Evolutionary conservation across 2,797 vertebrate genomes (phyloP), one percentile per base, ranked within the genome.

Genomic region (Sylvia borin): DNA sequence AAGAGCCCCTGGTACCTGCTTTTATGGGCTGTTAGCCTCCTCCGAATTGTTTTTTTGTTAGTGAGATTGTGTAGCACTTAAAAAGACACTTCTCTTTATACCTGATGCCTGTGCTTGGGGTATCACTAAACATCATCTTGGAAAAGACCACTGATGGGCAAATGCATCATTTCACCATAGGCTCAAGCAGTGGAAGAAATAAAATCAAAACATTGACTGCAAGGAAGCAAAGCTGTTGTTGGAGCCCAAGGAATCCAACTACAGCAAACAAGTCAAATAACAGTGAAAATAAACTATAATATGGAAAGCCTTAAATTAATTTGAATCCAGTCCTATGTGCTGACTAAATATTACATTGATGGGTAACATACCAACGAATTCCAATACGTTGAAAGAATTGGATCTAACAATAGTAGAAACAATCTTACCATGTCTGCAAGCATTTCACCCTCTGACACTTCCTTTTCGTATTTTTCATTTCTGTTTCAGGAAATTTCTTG

Each of bases 401-500:
- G 20, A 40, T 47, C 55, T 61, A 61, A 48, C 1, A 0, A 16
- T 20, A 21, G 8, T 10, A 80, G 50, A 90, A 86, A 78, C 12
- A 74, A 21, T 50, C 29, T 76, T 51, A 66, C 38, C 0, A 0
- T 3, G 10, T 64, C 48, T 54, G 29, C 10, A 9, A 7, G 32
- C 31, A 31, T 68, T 90, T 87, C 68, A 80, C 54, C 36, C 60
- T 57, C 61, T 72, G 66, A 71, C 27, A 75, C 4, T 75, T 92
- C 48, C 57, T 73, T 87, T 76, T 48, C 3, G 1, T 29, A 68
- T 43, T 75, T 72, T 74, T 51, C 31, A 61, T 40, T 85, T 79
- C 57, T 68, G 50, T 61, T 90, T 57, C 6, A 11, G 60, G 65
- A 92, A 84, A 62, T 26, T 74, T 90, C 67, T 85, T 77, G 70